Base-by-base conservation (phyloP, 1,140 invertebrate genomes). In the Drosophila aff. region DNA sequence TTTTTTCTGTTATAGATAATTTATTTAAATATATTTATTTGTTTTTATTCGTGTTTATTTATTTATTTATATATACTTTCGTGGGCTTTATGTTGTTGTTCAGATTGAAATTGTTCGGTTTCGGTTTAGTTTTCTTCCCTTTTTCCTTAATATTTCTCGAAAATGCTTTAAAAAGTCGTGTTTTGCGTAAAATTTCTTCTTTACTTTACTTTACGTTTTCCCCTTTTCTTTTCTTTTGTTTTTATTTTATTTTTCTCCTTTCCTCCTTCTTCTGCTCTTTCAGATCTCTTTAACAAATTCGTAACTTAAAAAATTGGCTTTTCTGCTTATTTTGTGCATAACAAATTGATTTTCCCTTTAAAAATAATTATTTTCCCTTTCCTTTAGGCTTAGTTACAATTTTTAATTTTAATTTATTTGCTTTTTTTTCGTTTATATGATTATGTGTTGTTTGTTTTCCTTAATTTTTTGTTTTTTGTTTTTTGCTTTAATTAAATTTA, bases 21-120 rank as follows among this genome's bases (percentile, higher is more conserved):
- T 60, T 82, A 82, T 87, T 73, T 86, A 79, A 78, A 79, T 86
- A 76, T 82, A 87, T 75, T 78, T 82, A 81, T 81, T 62, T 69
- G 68, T 76, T 49, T 62, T 71, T 83, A 67, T 85, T 41, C 65
- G 67, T 83, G 64, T 83, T 76, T 74, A 73, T 76, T 66, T 75
- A 46, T 68, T 68, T 69, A 79, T 59, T 41, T 60, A 40, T 81
- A 64, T 60, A 75, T 79, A 86, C 78, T 81, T 83, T 82, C 83
- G 83, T 87, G 83, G 84, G 83, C 83, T 87, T 82, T 79, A 73
- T 74, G 79, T 86, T 85, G 40, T 86, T 82, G 60, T 86, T 86
- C 72, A 79, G 79, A 79, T 86, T 86, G 76, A 87, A 83, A 83
- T 81, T 89, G 73, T 89, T 83, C 76, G 79, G 75, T 68, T 78